Evolutionary conservation across 2,113 vertebrate genomes (phyloP).

Genomic region (Galeopterus variegatus): DNA sequence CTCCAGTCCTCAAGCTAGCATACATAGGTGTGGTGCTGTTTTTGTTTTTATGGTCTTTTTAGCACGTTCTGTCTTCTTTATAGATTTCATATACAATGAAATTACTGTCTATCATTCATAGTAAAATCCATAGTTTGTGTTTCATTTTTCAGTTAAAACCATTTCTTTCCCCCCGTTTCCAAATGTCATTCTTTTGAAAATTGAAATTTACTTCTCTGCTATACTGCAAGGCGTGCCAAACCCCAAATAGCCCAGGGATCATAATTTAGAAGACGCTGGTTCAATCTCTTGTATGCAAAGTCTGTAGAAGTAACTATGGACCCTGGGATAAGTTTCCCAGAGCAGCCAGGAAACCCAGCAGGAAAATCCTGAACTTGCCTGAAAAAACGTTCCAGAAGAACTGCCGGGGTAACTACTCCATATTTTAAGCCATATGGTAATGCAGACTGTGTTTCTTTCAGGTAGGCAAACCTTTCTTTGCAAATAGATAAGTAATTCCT

Average conservation of each 20-base stretch:
- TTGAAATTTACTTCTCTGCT: conserved; percentile 74
- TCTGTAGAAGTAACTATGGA: conserved; percentile 64
- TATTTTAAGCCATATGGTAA: conserved; percentile 56
- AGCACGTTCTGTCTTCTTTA: conserved; percentile 5
- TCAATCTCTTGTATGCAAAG: conserved; percentile 71
- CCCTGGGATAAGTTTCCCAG: conserved; percentile 70
- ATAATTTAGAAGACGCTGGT: conserved; percentile 81
- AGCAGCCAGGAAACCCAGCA: conserved; percentile 73
- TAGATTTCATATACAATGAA: conserved; percentile 64
- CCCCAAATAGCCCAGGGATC: conserved; percentile 73
- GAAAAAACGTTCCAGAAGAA: conserved; percentile 61
- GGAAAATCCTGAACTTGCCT: conserved; percentile 67
- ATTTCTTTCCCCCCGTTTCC: conserved; percentile 64
- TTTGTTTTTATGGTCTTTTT: conserved; percentile 15
- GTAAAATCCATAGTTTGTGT: conserved; percentile 67
- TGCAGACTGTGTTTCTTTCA: background rate
- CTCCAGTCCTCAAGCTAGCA: background rate
- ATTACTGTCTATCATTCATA: conserved; percentile 61
- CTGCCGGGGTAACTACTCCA: background rate
- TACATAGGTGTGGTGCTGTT: background rate
- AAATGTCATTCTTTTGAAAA: conserved; percentile 75
- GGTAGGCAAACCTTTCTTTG: conserved; percentile 49
- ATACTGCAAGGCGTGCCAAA: conserved; percentile 78
- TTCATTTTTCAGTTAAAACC: conserved; percentile 72
- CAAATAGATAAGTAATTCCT: conserved; percentile 60